These are phyloP conservation scores for Boloria selene DNA, from an alignment of 2,888 invertebrate species.

Conservation along the genomic window DNA sequence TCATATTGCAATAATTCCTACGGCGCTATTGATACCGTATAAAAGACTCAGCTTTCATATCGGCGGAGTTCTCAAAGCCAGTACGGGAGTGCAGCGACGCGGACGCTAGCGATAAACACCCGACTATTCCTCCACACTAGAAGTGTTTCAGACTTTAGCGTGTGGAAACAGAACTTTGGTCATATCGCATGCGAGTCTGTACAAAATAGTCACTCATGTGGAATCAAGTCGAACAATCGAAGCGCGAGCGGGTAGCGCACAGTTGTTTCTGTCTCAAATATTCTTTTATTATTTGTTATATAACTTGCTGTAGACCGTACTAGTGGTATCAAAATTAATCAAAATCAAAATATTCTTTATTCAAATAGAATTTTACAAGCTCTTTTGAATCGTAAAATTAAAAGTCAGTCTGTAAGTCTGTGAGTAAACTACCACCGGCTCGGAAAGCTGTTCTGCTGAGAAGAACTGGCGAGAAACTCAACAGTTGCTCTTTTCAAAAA, in stretches of 20 bases:
- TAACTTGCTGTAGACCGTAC: no score
- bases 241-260: background rate
- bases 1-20: background rate
- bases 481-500: no score
- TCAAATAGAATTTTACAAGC: no score
- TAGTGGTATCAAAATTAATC: no score
- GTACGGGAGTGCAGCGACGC: conserved; percentile 5
- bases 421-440: no score
- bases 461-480: no score
- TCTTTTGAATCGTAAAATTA: no score
- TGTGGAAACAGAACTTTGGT: background rate
- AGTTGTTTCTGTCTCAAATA: background rate
- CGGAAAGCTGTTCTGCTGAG: no score
- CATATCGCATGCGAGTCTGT: background rate
- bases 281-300: no score
- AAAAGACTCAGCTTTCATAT: conserved; percentile 1
- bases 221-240: background rate
- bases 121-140: background rate
- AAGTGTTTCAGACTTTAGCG: background rate
- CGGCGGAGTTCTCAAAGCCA: conserved; percentile 1
- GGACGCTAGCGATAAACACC: conserved; percentile 14
- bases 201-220: conserved; percentile 2
- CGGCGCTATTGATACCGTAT: background rate
- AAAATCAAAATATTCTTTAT: no score
- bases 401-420: no score